Evolutionary conservation across 1,140 invertebrate species (phyloP), one percentile per base, ranked within the genome.

Genomic region (Mesaphorura yosii): DNA sequence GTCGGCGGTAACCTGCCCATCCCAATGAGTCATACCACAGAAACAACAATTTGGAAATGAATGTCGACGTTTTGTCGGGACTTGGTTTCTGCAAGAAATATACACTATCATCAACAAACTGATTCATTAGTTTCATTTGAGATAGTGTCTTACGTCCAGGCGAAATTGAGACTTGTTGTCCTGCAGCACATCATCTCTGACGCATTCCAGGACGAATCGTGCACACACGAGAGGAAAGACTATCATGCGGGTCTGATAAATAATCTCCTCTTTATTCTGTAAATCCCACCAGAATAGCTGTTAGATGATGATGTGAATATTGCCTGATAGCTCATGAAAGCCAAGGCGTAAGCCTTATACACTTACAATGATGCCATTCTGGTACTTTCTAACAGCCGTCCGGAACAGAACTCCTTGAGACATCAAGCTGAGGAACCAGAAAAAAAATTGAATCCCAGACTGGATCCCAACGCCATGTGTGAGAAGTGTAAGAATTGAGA

Each of bases 21-120:
- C 86, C 82, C 60, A 94, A 70, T 1, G 69, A 55, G 69, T 90
- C 84, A 68, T 96, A 94, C 94, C 94, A 98, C 46, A 81, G 78
- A 68, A 92, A 98, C 0, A 85, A 78, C 3, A 97, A 70, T 46
- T 80, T 78, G 22, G 88, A 92, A 19, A 90, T 76, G 69, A 93
- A 96, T 22, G 91, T 90, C 31, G 88, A 76, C 48, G 72, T 70
- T 48, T 77, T 72, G 68, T 97, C 91, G 44, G 94, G 93, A 70
- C 88, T 93, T 65, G 83, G 82, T 60, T 81, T 84, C 77, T 50
- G n/a, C n/a, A n/a, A n/a, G 42, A 38, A 55, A 51, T 54, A 20
- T 17, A n/a, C n/a, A n/a, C n/a, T n/a, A n/a, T n/a, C n/a, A n/a
- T n/a, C n/a, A n/a, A n/a, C n/a, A n/a, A n/a, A n/a, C n/a, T n/a